Evolutionary conservation across 2,113 vertebrate genomes (phyloP).

Genomic region (Nothoprocta pentlandii): DNA sequence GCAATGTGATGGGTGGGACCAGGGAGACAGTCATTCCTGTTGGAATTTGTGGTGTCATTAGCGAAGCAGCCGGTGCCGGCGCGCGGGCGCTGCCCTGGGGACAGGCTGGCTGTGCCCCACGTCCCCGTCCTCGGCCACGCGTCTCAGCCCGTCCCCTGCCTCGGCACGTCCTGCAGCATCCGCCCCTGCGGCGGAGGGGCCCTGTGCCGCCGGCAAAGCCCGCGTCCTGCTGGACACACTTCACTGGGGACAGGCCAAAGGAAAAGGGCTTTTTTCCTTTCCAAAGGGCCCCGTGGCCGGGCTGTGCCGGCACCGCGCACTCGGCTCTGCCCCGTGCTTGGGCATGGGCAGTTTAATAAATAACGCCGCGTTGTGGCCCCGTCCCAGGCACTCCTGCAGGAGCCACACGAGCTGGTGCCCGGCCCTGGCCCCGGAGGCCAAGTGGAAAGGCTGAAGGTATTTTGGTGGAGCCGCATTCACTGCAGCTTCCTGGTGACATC

Average conservation of each 20-base stretch:
- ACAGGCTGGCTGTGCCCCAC: not conserved
- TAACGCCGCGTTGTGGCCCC: not conserved
- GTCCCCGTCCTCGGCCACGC: not conserved
- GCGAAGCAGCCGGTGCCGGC: not conserved
- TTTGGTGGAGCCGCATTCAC: not conserved
- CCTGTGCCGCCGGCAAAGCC: no score
- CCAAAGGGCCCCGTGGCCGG: no score
- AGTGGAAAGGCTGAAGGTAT: not conserved
- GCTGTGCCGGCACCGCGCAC: no score
- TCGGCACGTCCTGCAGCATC: no score
- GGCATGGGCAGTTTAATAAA: not conserved
- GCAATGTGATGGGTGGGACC: not conserved
- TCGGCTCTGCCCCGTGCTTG: not conserved
- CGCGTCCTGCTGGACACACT: no score
- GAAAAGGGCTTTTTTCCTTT: no score
- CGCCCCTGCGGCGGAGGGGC: no score
- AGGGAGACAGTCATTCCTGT: not conserved
- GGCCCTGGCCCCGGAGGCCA: not conserved
- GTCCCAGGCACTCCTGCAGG: not conserved
- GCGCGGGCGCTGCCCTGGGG: no score
- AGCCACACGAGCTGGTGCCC: not conserved
- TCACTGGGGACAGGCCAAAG: no score
- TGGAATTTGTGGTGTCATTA: not conserved
- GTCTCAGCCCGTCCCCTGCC: not conserved
- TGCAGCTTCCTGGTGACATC: not conserved